Evolutionary conservation across 2,888 invertebrate species (phyloP).

Genomic region (Gymnosoma rotundatum): DNA sequence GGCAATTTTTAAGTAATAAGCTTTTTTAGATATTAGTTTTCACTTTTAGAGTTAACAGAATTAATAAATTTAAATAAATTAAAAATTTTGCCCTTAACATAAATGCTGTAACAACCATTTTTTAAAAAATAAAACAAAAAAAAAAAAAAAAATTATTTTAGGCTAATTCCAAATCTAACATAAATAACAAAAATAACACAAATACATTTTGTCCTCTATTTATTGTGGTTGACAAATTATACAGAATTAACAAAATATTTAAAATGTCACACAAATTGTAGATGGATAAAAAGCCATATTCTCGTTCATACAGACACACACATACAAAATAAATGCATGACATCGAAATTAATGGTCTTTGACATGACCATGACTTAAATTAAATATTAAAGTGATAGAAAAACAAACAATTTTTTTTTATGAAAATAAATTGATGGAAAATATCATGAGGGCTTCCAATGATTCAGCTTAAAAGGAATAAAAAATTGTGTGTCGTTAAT

Average conservation of each 20-base stretch:
- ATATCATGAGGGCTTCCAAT: constrained; percentile 49
- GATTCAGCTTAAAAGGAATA: constrained; percentile 55
- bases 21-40: no score
- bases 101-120: neutral
- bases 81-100: neutral
- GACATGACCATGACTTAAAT: constrained; percentile 57
- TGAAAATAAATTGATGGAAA: constrained; percentile 55
- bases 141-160: neutral
- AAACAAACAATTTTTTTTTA: neutral
- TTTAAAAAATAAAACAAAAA: neutral
- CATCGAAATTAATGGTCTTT: constrained; percentile 38
- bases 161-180: constrained; percentile 35
- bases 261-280: constrained; percentile 37
- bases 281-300: neutral
- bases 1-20: constrained; percentile 7
- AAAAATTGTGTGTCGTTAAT: constrained; percentile 50
- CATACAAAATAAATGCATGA: neutral
- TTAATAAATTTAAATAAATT: neutral
- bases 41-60: neutral
- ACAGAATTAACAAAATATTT: constrained; percentile 65
- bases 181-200: neutral
- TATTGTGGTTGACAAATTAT: constrained; percentile 63
- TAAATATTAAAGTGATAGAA: constrained; percentile 22
- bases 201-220: constrained; percentile 52
- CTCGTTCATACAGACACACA: neutral